These are phyloP conservation scores for Elysia crispata DNA, from an alignment of 2,888 invertebrate species.

Conservation along the genomic window DNA sequence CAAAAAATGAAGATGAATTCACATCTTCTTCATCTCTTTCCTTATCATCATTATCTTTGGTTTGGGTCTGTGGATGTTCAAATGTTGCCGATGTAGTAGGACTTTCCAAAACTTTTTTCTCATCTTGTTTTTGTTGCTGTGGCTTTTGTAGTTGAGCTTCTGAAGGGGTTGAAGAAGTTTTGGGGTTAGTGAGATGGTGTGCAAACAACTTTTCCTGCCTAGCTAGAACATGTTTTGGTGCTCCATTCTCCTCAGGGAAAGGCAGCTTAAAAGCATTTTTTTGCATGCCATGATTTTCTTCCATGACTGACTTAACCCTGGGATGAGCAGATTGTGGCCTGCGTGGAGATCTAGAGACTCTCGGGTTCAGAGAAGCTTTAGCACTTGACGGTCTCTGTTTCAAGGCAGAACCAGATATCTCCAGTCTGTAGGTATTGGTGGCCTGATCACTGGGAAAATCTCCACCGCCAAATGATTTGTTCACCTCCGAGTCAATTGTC, in stretches of 20 bases:
- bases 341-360: slow-evolving; percentile 63
- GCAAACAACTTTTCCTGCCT: slow-evolving; percentile 65
- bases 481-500: slow-evolving; percentile 57
- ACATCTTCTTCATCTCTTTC: neutral
- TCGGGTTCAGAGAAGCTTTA: slow-evolving; percentile 56
- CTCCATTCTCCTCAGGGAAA: slow-evolving; percentile 63
- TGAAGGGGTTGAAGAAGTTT: neutral
- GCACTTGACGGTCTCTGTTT: slow-evolving; percentile 46
- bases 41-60: slow-evolving; percentile 33
- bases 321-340: slow-evolving; percentile 56
- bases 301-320: slow-evolving; percentile 57
- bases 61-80: neutral
- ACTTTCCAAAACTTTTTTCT: neutral
- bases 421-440: slow-evolving; percentile 40
- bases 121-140: neutral
- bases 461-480: slow-evolving; percentile 63
- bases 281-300: slow-evolving; percentile 45
- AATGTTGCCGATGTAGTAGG: no score
- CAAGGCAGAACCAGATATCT: slow-evolving; percentile 51
- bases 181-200: slow-evolving; percentile 37
- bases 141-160: no score
- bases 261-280: slow-evolving; percentile 62
- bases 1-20: slow-evolving; percentile 37
- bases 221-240: slow-evolving; percentile 60
- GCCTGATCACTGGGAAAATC: slow-evolving; percentile 49